Evolutionary conservation across 2,113 vertebrate genomes (phyloP), one percentile per base, ranked within the genome.

Genomic region (Salminus brasiliensis): DNA sequence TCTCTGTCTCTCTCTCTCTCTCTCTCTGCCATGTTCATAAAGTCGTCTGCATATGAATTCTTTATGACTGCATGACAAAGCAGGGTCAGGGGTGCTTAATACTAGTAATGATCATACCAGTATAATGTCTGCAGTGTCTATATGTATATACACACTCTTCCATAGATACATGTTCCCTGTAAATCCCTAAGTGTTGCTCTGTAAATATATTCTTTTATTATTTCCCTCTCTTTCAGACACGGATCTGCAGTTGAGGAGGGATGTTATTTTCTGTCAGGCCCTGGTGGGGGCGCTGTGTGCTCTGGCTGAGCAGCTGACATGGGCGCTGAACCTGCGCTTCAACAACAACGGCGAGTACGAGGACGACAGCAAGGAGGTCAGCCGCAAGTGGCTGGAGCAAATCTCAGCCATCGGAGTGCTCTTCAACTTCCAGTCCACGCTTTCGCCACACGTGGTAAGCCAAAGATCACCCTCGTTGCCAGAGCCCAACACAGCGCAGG

Each of bases 331-430:
- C 82, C 94, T 91, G 36, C 93, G 96, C 27, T 98, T 96, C 90
- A 99, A 98, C 92, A 98, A 98, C 81, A 96, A 95, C 0, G 97
- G 97, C 67, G 98, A 99, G 67, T 99, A 99, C 0, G 96, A 98
- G 75, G 97, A 98, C 69, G 97, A 95, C 87, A 92, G 96, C 92
- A 95, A 96, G 39, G 98, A 99, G 0, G 97, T 96, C 89, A 99
- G 98, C 92, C 95, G 93, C 86, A 98, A 98, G 87, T 99, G 98
- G 98, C 91, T 99, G 86, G 97, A 99, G 87, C 97, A 99, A 87
- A 95, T 97, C 74, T 93, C 96, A 0, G 94, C 90, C 87, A 98
- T 97, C 0, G 97, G 97, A 0, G 94, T 95, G 83, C 88, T 99
- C 30, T 89, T 99, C 53, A 95, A 96, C 91, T 99, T 95, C 88